Evolutionary conservation across 2,113 vertebrate genomes (phyloP).

Genomic region (Sminthopsis crassicaudata): DNA sequence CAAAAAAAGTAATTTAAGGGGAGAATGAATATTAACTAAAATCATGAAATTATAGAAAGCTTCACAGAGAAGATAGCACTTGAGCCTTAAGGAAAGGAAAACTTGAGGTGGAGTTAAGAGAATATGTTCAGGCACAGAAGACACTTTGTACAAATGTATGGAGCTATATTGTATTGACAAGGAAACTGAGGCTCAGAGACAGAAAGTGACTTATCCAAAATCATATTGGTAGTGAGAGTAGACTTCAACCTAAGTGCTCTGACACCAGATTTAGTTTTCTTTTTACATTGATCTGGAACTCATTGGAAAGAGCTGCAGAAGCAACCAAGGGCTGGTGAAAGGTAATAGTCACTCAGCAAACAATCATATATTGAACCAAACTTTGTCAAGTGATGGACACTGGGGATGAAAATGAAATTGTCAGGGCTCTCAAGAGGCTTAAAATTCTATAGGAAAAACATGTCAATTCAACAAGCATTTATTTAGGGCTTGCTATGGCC

Average conservation of each 20-base stretch:
- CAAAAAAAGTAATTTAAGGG: neutral
- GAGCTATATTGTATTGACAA: neutral
- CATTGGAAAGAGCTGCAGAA: neutral
- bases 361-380: neutral
- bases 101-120: neutral
- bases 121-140: neutral
- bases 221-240: neutral
- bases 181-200: neutral
- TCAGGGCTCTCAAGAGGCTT: neutral
- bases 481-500: neutral
- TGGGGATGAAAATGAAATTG: neutral
- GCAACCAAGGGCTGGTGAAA: neutral
- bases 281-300: neutral
- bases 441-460: neutral
- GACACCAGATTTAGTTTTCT: neutral
- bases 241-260: neutral
- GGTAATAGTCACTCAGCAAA: neutral
- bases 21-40: neutral
- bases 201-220: no score
- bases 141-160: neutral
- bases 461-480: neutral
- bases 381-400: neutral
- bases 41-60: neutral
- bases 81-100: neutral
- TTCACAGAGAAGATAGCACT: neutral